Evolutionary conservation across 2,113 vertebrate genomes (phyloP), one percentile per base, ranked within the genome.

Genomic region (Saccopteryx leptura): DNA sequence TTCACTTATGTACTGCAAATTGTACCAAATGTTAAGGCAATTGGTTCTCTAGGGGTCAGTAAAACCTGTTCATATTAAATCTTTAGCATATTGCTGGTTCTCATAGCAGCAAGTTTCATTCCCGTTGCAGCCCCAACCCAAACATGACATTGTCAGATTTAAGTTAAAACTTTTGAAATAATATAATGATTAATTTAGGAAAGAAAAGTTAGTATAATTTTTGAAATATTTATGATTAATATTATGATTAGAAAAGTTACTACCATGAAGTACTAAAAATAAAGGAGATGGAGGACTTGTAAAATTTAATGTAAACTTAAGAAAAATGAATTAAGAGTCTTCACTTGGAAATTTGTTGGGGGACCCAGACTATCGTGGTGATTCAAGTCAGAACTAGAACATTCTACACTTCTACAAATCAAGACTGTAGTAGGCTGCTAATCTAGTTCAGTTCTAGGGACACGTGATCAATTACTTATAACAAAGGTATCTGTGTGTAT

Each of bases 291-390:
- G 96, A 88, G 86, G 54, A 48, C 78, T 93, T 88, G 63, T 89
- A 80, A 82, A 52, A 96, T 48, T 90, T 24, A 54, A 12, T 50
- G 66, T 54, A 48, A 96, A 93, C n/a, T 80, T 80, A 21, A 50
- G 93, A 50, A 90, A 79, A 97, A 58, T 79, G 85, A 95, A 39
- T 96, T 82, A 61, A 21, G 81, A 82, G 81, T 78, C 26, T 28
- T 81, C 24, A 28, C 79, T 69, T 13, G 61, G 76, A 46, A 76
- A 46, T 69, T 76, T 50, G 6, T 58, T 63, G 26, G 68, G 31
- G 0, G 9, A 54, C 14, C 24, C 50, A 81, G 26, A 58, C 50
- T 66, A 28, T 69, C 82, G 10, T 79, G 10, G 13, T 76, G 24
- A 52, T 50, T 68, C 58, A 48, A 76, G 52, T 82, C 31, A 75